These are phyloP conservation scores for Chouioia cunea DNA, from an alignment of 2,888 invertebrate genomes.

Conservation along the genomic window DNA sequence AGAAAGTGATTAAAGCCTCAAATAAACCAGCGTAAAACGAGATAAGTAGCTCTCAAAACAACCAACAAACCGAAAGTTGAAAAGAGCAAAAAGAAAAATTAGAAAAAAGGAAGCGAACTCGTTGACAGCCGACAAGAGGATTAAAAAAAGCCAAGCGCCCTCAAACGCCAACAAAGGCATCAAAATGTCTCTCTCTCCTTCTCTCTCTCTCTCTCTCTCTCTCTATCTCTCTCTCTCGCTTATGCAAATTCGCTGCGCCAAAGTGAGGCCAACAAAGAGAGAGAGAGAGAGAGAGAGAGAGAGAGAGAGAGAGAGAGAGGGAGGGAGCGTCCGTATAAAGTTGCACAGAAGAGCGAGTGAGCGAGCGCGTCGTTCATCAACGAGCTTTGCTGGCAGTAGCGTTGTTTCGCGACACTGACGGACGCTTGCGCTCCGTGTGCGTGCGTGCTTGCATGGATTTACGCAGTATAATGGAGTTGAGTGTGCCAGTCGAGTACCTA, in stretches of 20 bases:
- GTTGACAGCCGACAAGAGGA: not conserved
- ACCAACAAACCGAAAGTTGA: too few relatives aligned
- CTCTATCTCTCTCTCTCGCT: not conserved
- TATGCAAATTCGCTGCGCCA: not conserved
- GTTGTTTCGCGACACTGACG: too few relatives aligned
- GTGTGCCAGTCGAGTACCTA: constrained; percentile 59
- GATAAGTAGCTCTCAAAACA: too few relatives aligned
- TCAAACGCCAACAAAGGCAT: constrained; percentile 7
- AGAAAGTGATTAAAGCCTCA: too few relatives aligned
- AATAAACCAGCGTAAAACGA: too few relatives aligned
- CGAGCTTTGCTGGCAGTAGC: too few relatives aligned
- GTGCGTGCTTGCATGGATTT: constrained; percentile 19
- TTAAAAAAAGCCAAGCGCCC: constrained; percentile 9
- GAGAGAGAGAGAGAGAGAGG: not conserved
- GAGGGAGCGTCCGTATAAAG: not conserved
- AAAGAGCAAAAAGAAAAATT: too few relatives aligned
- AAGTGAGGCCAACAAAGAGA: constrained; percentile 50
- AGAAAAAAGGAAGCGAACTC: too few relatives aligned
- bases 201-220: not conserved
- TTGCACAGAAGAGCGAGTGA: too few relatives aligned
- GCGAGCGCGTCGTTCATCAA: too few relatives aligned
- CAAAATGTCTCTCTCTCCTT: constrained; percentile 3
- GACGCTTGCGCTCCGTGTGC: too few relatives aligned
- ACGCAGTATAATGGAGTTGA: constrained; percentile 63
- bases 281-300: constrained; percentile 1